Evolutionary conservation across 2,113 vertebrate species (phyloP), one percentile per base, ranked within the genome.

Genomic region (Poicephalus meyeri): DNA sequence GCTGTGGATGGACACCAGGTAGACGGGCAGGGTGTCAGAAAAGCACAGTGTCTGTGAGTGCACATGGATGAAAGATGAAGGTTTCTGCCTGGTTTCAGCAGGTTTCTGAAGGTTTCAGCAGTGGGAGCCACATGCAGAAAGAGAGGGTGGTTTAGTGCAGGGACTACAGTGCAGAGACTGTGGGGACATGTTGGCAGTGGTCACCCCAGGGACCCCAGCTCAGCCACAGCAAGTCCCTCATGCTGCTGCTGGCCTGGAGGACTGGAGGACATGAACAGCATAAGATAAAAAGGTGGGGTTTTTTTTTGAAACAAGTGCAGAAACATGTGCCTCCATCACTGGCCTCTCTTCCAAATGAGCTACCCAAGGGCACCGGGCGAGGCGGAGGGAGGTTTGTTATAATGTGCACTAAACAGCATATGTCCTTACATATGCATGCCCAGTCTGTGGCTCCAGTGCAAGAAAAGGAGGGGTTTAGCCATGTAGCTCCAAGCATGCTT

Each of bases 101-200:
- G 31, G 53, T 11, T 56, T 56, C 53, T 33, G 53, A 56, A n/a
- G 55, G 19, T n/a, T 56, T n/a, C 2, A 31, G 33, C n/a, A 0
- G 0, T 70, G 33, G 37, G 20, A 89, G 44, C 65, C 49, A 61
- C 0, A 2, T 10, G 3, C 1, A 1, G 77, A 37, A 42, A 61
- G 24, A 76, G n/a, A 41, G 26, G 12, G 13, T 53, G 21, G 12
- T 44, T 64, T 89, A 16, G 6, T 73, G 53, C 24, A 46, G 77
- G 29, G 68, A 11, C 6, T 15, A 7, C 20, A 18, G n/a, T 24
- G 29, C 18, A 70, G 11, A 80, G 41, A 31, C 50, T 78, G 16
- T 80, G 77, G 46, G 41, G 41, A 70, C 53, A 35, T 0, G 1
- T 24, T 41, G 42, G 31, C 35, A 81, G 41, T 2, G 29, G 37